phyloP scores from a whole-genome alignment of 2,113 vertebrate species.

The Pycnonotus jocosus region DNA sequence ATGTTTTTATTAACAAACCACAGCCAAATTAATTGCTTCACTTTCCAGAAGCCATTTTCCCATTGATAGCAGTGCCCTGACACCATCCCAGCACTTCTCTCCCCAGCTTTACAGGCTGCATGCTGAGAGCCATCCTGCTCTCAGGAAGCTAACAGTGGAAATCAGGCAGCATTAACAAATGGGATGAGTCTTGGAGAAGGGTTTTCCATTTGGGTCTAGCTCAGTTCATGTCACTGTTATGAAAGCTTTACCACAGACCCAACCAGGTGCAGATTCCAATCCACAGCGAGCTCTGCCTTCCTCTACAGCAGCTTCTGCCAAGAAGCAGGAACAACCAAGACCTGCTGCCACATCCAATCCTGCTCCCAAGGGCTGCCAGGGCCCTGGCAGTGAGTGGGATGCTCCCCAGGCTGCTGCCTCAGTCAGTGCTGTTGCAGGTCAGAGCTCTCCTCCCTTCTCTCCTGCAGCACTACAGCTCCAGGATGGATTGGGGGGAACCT shows the following conservation, averaged over 20 bases:
- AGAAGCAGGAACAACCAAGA: not conserved
- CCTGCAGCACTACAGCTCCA: not conserved
- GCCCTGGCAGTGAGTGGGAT: not conserved
- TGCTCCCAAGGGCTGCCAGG: not conserved
- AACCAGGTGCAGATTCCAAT: not conserved
- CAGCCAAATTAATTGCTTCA: not conserved
- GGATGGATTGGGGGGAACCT: not conserved
- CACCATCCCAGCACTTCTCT: not conserved
- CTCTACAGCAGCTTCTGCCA: not conserved
- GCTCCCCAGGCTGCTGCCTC: not conserved
- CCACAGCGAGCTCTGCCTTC: not conserved
- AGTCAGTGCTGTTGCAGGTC: fast-evolving
- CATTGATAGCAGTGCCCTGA: not conserved
- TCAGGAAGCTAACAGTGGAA: not conserved
- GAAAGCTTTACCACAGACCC: not conserved
- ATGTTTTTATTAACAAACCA: not conserved
- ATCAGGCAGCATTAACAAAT: not conserved
- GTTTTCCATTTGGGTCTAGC: not conserved
- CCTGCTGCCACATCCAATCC: not conserved
- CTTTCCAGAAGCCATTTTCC: not conserved
- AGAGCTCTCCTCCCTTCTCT: not conserved
- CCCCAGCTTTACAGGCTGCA: not conserved
- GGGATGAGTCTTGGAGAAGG: not conserved
- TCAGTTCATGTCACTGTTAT: not conserved
- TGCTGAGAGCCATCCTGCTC: not conserved